Evolutionary conservation across 1,140 invertebrate genomes (phyloP), one percentile per base, ranked within the genome.

Genomic region (Nixonia krombeini): DNA sequence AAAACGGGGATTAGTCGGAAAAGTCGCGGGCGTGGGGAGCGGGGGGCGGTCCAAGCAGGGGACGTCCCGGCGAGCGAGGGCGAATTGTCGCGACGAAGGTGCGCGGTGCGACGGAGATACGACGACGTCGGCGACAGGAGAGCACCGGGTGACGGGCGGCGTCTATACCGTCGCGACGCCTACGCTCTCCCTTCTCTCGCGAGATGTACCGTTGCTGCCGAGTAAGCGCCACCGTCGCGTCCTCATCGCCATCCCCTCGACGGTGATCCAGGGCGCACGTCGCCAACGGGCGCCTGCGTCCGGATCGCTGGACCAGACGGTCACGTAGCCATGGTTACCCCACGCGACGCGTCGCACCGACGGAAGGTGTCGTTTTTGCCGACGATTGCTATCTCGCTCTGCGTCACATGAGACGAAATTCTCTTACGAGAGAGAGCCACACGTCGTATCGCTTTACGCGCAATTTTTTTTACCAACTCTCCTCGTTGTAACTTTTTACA

Each of bases 91-190:
- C 21, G 44, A 47, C n/a, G 46, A 51, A 26, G 33, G 37, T 41
- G 51, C 59, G 61, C 55, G 61, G 37, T 38, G 28, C 6, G 9
- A 25, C 13, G 12, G 12, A 25, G 21, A 17, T 29, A 49, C 12
- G 26, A 45, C 13, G 51, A 51, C 23, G 49, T 49, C 16, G 38
- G 61, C 44, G 45, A 63, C 44, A 40, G 70, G 63, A 56, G 62
- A 69, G 70, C 61, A 74, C 63, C 64, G 64, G 41, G 46, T 64
- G 63, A 70, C 73, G 71, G 67, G 73, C 69, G 74, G 71, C 72
- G 72, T 76, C 74, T 59, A 72, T 69, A 72, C 67, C 76, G 72
- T 68, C 64, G 50, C 65, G 72, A 70, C 78, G 74, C 73, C 76
- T 73, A 72, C 70, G 59, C 67, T 69, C 65, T 65, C 57, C 59